These are phyloP conservation scores for Tiliacea aurago DNA, from an alignment of 2,888 invertebrate species.

Conservation along the genomic window DNA sequence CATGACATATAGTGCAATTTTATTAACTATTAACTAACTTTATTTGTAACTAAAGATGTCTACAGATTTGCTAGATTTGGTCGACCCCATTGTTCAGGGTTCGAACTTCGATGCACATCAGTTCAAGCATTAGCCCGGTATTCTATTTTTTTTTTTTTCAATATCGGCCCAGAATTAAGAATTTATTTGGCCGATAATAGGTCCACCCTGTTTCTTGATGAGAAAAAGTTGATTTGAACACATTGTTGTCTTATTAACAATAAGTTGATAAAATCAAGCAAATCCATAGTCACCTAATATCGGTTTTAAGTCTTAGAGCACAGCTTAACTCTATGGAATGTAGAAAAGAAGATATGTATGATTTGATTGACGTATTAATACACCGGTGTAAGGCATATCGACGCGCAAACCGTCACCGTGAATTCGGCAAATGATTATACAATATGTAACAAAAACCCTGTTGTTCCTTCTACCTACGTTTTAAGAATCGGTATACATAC, in stretches of 20 bases:
- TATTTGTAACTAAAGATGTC: constrained; percentile 6
- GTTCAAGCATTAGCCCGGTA: too few relatives aligned
- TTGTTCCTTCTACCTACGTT: too few relatives aligned
- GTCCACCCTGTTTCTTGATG: not conserved
- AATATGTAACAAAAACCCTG: too few relatives aligned
- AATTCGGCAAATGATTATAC: too few relatives aligned
- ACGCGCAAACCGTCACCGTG: too few relatives aligned
- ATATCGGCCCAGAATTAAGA: not conserved
- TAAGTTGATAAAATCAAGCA: not conserved
- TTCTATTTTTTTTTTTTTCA: too few relatives aligned
- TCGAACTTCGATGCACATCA: not conserved
- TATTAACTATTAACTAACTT: not conserved
- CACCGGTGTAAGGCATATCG: too few relatives aligned
- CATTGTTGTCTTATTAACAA: not conserved
- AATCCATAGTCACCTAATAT: constrained; percentile 20
- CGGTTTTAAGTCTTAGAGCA: constrained; percentile 26
- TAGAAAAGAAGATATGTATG: constrained; percentile 35
- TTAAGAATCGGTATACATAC: too few relatives aligned
- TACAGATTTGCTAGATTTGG: constrained; percentile 10
- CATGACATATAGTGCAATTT: constrained; percentile 26
- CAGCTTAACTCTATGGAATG: constrained; percentile 17
- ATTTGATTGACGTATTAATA: constrained; percentile 12
- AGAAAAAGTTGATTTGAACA: not conserved
- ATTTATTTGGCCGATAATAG: not conserved
- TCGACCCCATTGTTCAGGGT: not conserved